Base-by-base conservation (phyloP, 2,797 vertebrate genomes). In the Darevskia nairensis region DNA sequence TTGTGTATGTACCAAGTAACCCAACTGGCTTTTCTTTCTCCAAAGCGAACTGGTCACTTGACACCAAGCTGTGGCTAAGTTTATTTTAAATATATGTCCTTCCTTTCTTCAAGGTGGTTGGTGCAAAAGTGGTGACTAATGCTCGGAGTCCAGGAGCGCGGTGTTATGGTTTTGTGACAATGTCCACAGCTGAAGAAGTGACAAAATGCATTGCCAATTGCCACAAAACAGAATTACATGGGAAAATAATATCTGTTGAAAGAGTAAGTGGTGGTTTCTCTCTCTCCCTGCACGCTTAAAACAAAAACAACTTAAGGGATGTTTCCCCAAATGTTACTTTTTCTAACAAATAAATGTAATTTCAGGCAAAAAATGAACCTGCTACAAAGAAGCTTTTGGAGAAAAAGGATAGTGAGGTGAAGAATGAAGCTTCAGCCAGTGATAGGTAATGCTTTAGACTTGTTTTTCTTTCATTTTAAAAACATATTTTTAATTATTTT, bases 161-260 rank as follows among this genome's bases (percentile, higher is more conserved):
- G 84, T 99, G 99, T 94, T 99, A 99, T 0, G 99, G 99, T 66
- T 99, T 99, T 7, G 98, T 99, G 85, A 99, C 99, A 0, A 99
- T 99, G 99, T 98, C 98, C 3, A 97, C 98, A 3, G 96, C 97
- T 0, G 99, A 99, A 41, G 99, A 99, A 91, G 98, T 99, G 35
- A 98, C 98, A 4, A 98, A 98, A 78, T 99, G 99, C 69, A 99
- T 99, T 89, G 97, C 90, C 84, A 97, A 99, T 93, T 97, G 99
- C 64, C 98, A 99, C 96, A 97, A 98, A 91, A 99, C 99, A 0
- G 99, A 99, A 94, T 95, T 99, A 66, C 99, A 99, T 0, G 99
- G 99, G 41, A 98, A 97, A 89, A 99, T 99, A 96, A 99, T 99
- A 94, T 99, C 99, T 1, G 98, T 99, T 66, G 99, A 99, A 95